These are phyloP conservation scores for Odontomyia ornata DNA, from an alignment of 2,888 invertebrate species.

Conservation along the genomic window DNA sequence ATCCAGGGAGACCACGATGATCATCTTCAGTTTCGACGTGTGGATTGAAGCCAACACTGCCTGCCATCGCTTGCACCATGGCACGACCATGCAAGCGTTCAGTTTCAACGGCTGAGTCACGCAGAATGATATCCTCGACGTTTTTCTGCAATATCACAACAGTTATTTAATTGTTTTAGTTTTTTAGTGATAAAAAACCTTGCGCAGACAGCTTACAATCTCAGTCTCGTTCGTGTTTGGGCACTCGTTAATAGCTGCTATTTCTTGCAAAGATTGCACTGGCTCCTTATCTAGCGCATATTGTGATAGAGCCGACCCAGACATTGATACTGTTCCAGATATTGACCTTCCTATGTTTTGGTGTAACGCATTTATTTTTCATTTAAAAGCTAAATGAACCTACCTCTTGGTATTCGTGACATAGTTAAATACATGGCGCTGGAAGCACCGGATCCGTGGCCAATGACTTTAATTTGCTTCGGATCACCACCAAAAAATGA, in stretches of 20 bases:
- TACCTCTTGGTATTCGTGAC: conserved; percentile 71
- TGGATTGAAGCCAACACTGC: conserved; percentile 71
- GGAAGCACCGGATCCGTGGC: conserved; percentile 81
- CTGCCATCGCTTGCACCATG: conserved; percentile 72
- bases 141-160: conserved; percentile 55
- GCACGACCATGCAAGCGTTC: conserved; percentile 68
- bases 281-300: conserved; percentile 75
- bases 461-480: conserved; percentile 75
- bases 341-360: conserved; percentile 54
- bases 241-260: conserved; percentile 73
- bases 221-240: conserved; percentile 68
- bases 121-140: conserved; percentile 59
- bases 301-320: conserved; percentile 77
- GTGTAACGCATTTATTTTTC: not conserved
- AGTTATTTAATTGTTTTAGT: not conserved
- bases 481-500: conserved; percentile 81
- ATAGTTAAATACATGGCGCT: conserved; percentile 75
- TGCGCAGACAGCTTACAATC: conserved; percentile 74
- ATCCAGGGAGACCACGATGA: conserved; percentile 72
- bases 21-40: conserved; percentile 75
- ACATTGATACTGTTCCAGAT: conserved; percentile 76
- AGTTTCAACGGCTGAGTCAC: conserved; percentile 70
- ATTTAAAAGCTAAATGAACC: not conserved
- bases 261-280: conserved; percentile 68
- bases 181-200: conserved; percentile 57